Base-by-base conservation (phyloP, 53 echinoderm and acorn worm genomes). In the Arbacia lixula region DNA sequence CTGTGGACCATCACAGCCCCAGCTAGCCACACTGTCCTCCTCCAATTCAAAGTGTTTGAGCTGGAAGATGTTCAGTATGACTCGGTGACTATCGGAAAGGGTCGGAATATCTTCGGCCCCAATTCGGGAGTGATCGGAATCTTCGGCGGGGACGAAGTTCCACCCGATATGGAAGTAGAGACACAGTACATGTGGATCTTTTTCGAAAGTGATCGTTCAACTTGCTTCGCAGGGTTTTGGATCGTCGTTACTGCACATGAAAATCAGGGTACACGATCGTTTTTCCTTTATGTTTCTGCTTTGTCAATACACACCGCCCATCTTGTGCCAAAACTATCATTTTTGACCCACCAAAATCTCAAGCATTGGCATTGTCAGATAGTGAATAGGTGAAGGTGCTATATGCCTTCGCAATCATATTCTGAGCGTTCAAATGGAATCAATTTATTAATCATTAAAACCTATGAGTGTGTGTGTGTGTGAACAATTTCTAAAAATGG, bases 1-100 rank as follows among this genome's bases (percentile, higher is more conserved):
- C 14, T 61, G 5, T 79, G 79, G 79, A 61, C 61, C 4, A 46
- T 79, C 2, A 12, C 79, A 14, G 30, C 79, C 12, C 79, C 79
- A 1, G 4, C 16, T 22, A 19, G 38, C 6, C 61, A 79, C 61
- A 37, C 26, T 35, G 41, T 41, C 14, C 12, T 40, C 36, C 1
- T 79, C 0, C 46, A 79, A n/a, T 79, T 79, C 26, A 9, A 41
- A 6, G 14, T 28, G 5, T 79, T 79, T 30, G 42, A 8, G 25
- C 28, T 79, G 0, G 79, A 79, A 30, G 19, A 9, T 14, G 41
- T 28, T 26, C 41, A 26, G 28, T 76, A 37, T 26, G 79, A 78
- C 28, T 78, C 79, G 60, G 17, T 78, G 25, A 78, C 79, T 2
- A 27, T 78, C 79, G 79, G 60, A 37, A 60, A 60, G 25, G 79